These are phyloP conservation scores for Aporophyla nigra DNA, from an alignment of 2,888 invertebrate genomes.

Conservation along the genomic window DNA sequence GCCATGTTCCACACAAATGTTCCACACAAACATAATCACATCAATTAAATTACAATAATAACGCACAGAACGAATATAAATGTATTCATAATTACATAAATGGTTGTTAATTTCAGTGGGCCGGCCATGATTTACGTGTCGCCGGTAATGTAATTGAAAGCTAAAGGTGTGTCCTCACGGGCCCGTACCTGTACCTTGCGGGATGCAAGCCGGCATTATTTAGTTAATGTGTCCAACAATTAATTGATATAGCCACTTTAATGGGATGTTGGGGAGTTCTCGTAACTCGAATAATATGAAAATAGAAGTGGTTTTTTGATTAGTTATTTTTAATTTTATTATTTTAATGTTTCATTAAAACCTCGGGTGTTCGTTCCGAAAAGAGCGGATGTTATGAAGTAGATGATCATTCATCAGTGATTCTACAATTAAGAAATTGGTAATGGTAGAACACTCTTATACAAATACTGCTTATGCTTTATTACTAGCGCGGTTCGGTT, in stretches of 20 bases:
- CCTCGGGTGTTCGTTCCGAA: background rate
- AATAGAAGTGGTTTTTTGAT: slow-evolving; percentile 17
- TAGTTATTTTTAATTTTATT: background rate
- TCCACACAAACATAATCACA: slow-evolving; percentile 41
- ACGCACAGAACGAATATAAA: slow-evolving; percentile 40
- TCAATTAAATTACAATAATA: slow-evolving; percentile 59
- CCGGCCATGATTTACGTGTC: slow-evolving; percentile 62
- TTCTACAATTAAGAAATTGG: background rate
- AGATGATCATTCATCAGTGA: background rate
- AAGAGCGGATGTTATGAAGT: slow-evolving; percentile 1
- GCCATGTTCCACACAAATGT: slow-evolving; percentile 27
- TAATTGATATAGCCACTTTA: slow-evolving; percentile 54
- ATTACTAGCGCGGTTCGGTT: too few species aligned
- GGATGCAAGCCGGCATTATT: slow-evolving; percentile 29
- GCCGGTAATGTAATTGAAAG: slow-evolving; percentile 63
- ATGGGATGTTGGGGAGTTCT: slow-evolving; percentile 27
- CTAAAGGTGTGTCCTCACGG: slow-evolving; percentile 53
- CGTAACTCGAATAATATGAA: background rate
- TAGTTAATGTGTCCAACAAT: slow-evolving; percentile 35
- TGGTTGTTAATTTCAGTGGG: slow-evolving; percentile 62
- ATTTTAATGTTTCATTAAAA: slow-evolving; percentile 18
- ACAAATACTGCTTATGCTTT: too few species aligned
- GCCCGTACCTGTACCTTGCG: background rate
- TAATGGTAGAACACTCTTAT: too few species aligned
- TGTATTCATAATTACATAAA: slow-evolving; percentile 66